Evolutionary conservation across 2,888 invertebrate species (phyloP).

Genomic region (Homarus gammarus): DNA sequence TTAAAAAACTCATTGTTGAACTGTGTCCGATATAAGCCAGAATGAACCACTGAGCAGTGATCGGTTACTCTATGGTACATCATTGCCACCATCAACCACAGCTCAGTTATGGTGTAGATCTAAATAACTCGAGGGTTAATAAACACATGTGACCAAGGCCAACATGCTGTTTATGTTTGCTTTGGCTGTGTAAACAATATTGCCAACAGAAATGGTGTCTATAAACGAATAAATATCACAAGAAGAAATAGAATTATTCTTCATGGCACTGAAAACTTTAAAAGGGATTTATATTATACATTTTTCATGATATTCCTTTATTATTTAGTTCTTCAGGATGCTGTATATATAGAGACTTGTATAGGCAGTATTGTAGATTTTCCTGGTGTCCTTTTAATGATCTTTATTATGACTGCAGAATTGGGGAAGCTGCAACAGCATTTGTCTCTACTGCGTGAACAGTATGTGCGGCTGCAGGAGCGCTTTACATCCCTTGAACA

Average conservation of each 20-base stretch:
- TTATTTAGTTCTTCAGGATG: neutral
- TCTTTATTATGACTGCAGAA: conserved; percentile 77
- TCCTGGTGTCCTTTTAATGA: neutral
- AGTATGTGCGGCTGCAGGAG: conserved; percentile 93
- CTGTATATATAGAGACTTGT: neutral
- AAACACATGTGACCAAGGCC: no score
- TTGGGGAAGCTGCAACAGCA: conserved; percentile 87
- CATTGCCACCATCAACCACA: no score
- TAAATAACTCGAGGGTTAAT: no score
- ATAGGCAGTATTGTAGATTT: neutral
- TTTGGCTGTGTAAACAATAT: no score
- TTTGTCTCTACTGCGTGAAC: conserved; percentile 90
- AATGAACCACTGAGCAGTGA: no score
- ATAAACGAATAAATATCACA: neutral
- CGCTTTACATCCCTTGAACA: conserved; percentile 89
- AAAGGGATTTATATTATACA: neutral
- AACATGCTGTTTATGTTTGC: no score
- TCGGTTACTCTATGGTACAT: no score
- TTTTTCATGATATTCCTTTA: neutral
- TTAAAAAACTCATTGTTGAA: no score
- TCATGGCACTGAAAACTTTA: neutral
- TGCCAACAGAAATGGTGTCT: no score
- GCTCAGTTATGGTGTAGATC: no score
- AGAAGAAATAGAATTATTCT: neutral
- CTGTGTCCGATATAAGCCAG: no score